Base-by-base conservation (phyloP, 2,797 vertebrate species). In the Tauraco hartlaubi region DNA sequence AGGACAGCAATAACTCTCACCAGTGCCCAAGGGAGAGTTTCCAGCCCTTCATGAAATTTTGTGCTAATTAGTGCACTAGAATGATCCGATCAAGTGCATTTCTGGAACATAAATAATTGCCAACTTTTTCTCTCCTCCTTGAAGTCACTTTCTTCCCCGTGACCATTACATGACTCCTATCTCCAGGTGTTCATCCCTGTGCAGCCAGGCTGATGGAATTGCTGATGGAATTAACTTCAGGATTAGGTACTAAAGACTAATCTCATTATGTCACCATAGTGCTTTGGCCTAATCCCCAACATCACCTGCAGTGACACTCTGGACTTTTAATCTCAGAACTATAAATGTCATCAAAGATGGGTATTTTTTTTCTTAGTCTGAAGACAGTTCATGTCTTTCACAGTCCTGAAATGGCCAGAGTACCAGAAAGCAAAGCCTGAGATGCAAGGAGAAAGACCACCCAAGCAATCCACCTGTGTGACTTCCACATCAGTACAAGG, bases 191-290 rank as follows among this genome's bases (percentile, higher is more conserved):
- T 43, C 3, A 4, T 73, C 56, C 44, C 29, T 26, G 73, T 82
- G 46, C 35, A 86, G 64, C 51, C 69, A 68, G 39, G 72, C 37
- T 88, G 72, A 89, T 66, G 63, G 64, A 85, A 96, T 56, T 2
- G 0, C 55, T 76, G 77, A 69, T 61, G 43, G 68, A 94, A 95
- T 97, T 97, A 94, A 59, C 78, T 81, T 92, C 35, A 80, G 75
- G 84, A 88, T 94, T 92, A 88, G 31, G 22, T 82, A 63, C 35
- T 79, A 87, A 96, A 75, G 9, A 19, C 58, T 93, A 96, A 96
- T 95, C 95, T 59, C 64, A 79, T 97, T 94, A 94, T 79, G 52
- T 86, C 41, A n/a, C 79, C 83, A 68, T 48, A 88, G 69, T 49
- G 29, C 80, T 91, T 49, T 52, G 20, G 29, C 28, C 75, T 93